Conservation (phyloP, 2,797 vertebrate genomes). For the Molossus molossus region DNA sequence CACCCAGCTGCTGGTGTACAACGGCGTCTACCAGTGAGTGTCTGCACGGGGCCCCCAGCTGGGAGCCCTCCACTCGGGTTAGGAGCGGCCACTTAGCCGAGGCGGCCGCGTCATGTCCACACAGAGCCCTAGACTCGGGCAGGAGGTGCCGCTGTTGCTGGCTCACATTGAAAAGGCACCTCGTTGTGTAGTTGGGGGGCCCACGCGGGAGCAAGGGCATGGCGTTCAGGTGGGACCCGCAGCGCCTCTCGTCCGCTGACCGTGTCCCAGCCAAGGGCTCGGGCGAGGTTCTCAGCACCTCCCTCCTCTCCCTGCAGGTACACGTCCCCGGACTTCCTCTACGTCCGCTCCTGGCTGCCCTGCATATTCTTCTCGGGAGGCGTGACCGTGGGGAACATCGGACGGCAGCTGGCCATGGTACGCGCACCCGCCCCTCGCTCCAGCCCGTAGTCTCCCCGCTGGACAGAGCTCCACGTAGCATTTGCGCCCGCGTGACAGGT, state of each 20-base stretch:
- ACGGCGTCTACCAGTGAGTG: slow-evolving; percentile 98
- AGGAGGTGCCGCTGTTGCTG: not conserved
- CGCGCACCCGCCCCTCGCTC: slow-evolving; percentile 40
- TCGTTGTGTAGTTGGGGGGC: too few relatives aligned
- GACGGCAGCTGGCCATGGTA: slow-evolving; percentile 99
- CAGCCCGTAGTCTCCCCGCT: accelerated
- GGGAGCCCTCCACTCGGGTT: not conserved
- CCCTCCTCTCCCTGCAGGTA: slow-evolving; percentile 90
- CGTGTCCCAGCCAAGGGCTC: too few relatives aligned
- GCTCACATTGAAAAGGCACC: accelerated
- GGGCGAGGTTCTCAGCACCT: accelerated
- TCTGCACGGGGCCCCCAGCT: not conserved
- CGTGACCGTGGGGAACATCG: slow-evolving; percentile 99
- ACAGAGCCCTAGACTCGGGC: not conserved
- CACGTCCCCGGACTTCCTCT: slow-evolving; percentile 97
- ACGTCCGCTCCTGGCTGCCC: slow-evolving; percentile 98
- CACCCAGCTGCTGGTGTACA: slow-evolving; percentile 98
- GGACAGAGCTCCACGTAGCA: accelerated
- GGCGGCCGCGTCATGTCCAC: accelerated
- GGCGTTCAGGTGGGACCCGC: accelerated
- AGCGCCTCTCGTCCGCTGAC: accelerated
- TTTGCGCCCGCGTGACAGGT: accelerated
- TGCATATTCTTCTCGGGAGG: slow-evolving; percentile 99
- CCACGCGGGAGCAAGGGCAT: not conserved
- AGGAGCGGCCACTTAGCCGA: not conserved